These are phyloP conservation scores for Isaurus tuberculatus DNA, from an alignment of 92 coral and sea anemone species.

Conservation along the genomic window DNA sequence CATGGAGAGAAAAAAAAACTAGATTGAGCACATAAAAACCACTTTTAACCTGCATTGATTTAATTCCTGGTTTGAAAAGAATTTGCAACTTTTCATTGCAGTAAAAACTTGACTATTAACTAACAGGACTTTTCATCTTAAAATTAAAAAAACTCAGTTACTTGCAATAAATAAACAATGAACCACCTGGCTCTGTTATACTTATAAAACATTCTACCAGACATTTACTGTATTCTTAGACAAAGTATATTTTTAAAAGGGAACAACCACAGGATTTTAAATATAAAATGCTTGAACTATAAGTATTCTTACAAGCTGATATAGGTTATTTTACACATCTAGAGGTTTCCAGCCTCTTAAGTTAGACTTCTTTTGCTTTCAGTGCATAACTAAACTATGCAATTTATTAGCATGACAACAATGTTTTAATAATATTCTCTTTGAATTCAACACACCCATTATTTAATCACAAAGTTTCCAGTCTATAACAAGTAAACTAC, in stretches of 20 bases:
- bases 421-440: slow-evolving; percentile 4
- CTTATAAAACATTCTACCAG: neutral
- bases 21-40: neutral
- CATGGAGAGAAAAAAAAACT: neutral
- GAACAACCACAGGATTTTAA: neutral
- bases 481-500: neutral
- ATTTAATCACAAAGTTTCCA: neutral
- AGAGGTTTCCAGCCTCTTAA: neutral
- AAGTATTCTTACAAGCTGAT: neutral
- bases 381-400: neutral
- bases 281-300: neutral
- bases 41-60: neutral
- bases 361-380: neutral
- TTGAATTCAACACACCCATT: slow-evolving; percentile 21
- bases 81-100: neutral
- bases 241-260: neutral
- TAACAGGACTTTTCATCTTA: neutral
- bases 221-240: neutral
- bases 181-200: slow-evolving; percentile 14
- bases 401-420: slow-evolving; percentile 19
- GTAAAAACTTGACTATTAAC: neutral
- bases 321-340: neutral
- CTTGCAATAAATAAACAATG: neutral
- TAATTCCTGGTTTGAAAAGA: neutral
- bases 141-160: neutral